Percentiles rank a stretch among this genome's conserved stretches.
Conservation (phyloP, 2,113 vertebrate genomes). For the Chaenocephalus aceratus region DNA sequence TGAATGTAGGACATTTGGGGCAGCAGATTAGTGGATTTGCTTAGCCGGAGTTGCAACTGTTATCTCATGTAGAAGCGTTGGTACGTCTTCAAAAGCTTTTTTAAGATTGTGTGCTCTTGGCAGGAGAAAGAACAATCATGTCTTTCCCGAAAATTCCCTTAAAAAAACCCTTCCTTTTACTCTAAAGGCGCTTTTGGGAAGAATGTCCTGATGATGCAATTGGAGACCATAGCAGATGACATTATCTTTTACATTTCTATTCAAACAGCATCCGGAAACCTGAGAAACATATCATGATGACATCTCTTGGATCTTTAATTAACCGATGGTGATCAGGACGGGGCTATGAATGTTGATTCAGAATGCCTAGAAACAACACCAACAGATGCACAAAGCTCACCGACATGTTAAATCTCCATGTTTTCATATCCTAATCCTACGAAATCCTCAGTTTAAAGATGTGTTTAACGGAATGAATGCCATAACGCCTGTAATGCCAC, state of each 20-base stretch:
- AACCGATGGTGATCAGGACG: slow-evolving; percentile 42
- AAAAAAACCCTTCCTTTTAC: neutral
- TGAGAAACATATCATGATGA: slow-evolving; percentile 56
- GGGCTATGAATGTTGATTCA: slow-evolving; percentile 32
- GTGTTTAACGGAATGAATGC: neutral
- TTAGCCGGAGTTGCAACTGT: neutral
- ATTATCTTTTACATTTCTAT: slow-evolving; percentile 47
- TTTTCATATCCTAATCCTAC: neutral
- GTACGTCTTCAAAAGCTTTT: slow-evolving; percentile 26
- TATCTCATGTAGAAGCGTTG: neutral
- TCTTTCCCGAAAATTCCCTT: slow-evolving; percentile 6
- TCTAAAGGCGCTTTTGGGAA: slow-evolving; percentile 42
- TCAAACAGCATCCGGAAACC: slow-evolving; percentile 34
- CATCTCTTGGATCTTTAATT: slow-evolving; percentile 68
- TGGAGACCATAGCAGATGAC: slow-evolving; percentile 45
- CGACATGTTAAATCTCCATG: neutral
- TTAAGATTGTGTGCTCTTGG: slow-evolving; percentile 21
- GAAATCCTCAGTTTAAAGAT: neutral
- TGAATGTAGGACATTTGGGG: neutral
- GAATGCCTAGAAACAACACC: slow-evolving; percentile 6
- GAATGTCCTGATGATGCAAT: slow-evolving; percentile 68
- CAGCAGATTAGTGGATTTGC: slow-evolving; percentile 46
- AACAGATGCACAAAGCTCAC: neutral
- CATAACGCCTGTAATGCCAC: neutral
- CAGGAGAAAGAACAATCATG: slow-evolving; percentile 41